A percentile compares a stretch with the other conserved stretches of the same genome.
These are phyloP conservation scores for Podarcis cretensis DNA, from an alignment of 2,113 vertebrate species.

Conservation along the genomic window DNA sequence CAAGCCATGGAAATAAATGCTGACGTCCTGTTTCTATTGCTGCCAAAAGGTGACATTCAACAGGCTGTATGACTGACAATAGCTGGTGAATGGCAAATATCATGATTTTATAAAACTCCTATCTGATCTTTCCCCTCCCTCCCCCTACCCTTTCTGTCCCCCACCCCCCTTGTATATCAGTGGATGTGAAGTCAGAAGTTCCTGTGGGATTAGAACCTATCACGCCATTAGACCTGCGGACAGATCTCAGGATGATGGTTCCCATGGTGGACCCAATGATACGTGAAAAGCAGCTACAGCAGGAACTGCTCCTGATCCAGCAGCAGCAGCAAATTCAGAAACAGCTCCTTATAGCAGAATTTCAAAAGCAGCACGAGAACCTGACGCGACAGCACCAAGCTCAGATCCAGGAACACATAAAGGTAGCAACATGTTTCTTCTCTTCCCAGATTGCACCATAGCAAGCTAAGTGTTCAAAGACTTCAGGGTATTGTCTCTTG, in stretches of 20 bases:
- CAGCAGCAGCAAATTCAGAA: slow-evolving; percentile 99
- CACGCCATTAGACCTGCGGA: slow-evolving; percentile 92
- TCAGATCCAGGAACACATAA: slow-evolving; percentile 98
- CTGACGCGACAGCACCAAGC: slow-evolving; percentile 96
- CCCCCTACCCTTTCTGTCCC: neutral
- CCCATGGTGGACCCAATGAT: slow-evolving; percentile 88
- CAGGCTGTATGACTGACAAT: too few relatives aligned
- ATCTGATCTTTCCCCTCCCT: accelerated
- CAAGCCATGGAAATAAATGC: neutral
- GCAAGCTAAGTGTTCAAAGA: neutral
- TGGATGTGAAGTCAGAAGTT: slow-evolving; percentile 91
- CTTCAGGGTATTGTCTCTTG: neutral
- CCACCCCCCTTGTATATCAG: slow-evolving; percentile 61
- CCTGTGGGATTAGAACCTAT: slow-evolving; percentile 85
- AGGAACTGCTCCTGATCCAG: slow-evolving; percentile 95
- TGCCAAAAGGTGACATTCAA: too few relatives aligned
- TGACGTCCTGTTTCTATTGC: too few relatives aligned
- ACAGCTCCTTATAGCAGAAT: slow-evolving; percentile 95
- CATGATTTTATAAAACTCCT: neutral
- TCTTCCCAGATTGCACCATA: slow-evolving; percentile 26
- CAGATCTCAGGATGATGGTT: slow-evolving; percentile 93
- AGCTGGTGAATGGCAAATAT: neutral
- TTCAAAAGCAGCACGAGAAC: slow-evolving; percentile 99
- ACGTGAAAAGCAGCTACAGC: slow-evolving; percentile 94
- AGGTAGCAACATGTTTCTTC: slow-evolving; percentile 84